Base-by-base conservation (phyloP, 2,797 vertebrate genomes). In the Acomys russatus region DNA sequence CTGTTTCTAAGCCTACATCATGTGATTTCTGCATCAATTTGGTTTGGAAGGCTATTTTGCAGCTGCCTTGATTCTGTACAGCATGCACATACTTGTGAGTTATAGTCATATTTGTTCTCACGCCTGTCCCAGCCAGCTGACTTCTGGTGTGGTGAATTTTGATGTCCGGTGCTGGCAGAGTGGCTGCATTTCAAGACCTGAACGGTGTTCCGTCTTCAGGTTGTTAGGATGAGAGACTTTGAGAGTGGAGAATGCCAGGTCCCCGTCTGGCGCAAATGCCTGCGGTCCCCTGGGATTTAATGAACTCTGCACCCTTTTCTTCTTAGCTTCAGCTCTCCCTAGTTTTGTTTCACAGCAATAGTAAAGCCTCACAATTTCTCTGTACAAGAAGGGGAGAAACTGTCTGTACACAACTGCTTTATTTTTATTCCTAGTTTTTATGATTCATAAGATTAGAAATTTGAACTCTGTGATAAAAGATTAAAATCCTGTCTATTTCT, bases 11-110 rank as follows among this genome's bases (percentile, higher is more conserved):
- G 35, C 33, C 91, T 90, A 83, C 56, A 73, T 33, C 68, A 30
- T 85, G 66, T 91, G 66, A 82, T 84, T 33, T 93, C n/a, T 91
- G 33, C 18, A n/a, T 77, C 49, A 54, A 9, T 94, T 94, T 93
- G 88, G 28, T 91, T 96, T 59, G 51, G 76, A 77, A 95, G n/a
- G 64, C 76, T 71, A 22, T 85, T 76, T 79, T 76, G 25, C 38
- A 87, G 95, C 84, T 89, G 35, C 71, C 33, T 18, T 90, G 30
- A 87, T 96, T 96, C 84, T 94, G 44, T 54, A 90, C 80, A 35
- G 92, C 70, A 54, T 9, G 71, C 35, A 90, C 63, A 84, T 76
- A 49, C 76, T 64, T 66, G 68, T 84, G 70, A 94, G 93, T 54
- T 79, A 76, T 64, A 7, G 25, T 91, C 63, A 30, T 84, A 22